Base-by-base conservation (phyloP, 2,113 vertebrate genomes). In the Fregata magnificens region DNA sequence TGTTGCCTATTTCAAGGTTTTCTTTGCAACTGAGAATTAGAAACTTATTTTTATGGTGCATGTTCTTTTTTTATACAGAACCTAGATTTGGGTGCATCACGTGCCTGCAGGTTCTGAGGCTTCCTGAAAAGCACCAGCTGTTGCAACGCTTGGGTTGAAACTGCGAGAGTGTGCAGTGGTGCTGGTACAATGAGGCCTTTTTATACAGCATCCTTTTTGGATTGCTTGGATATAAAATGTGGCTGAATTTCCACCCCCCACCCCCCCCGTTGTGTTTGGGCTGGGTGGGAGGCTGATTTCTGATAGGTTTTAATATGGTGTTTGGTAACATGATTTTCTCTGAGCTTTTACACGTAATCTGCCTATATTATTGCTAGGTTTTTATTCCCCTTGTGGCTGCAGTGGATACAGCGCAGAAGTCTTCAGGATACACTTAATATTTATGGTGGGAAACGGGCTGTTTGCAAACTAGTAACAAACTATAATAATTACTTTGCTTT, bases 401-500 rank as follows among this genome's bases (percentile, higher is more conserved):
- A 76, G 79, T 44, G 62, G 52, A 40, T 61, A 22, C 8, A 56
- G 36, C 1, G 2, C 63, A 20, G 13, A 82, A 63, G 10, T 91
- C 44, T 82, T 82, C 40, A 69, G 66, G 45, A 53, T 61, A 45
- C 31, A 13, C 69, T 91, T 82, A 89, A 79, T 93, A 63, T 31
- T 49, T 50, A 66, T 40, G 65, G 78, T 94, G 85, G 82, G 88
- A 92, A 93, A 86, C 6, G 29, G 42, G 50, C 67, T 94, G 50
- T 85, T 95, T 66, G 59, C 62, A 86, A 80, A 94, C 70, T 62
- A 61, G 53, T n/a, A 91, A 90, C 85, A 83, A 91, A 93, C 59
- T 88, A 14, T 72, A 90, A 70, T 67, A 88, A 82, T 93, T 56
- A 53, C 82, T 86, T 92, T 73, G 62, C 71, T 92, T 90, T 90